Conservation (phyloP, 2,113 vertebrate species). For the Syrrhaptes paradoxus region DNA sequence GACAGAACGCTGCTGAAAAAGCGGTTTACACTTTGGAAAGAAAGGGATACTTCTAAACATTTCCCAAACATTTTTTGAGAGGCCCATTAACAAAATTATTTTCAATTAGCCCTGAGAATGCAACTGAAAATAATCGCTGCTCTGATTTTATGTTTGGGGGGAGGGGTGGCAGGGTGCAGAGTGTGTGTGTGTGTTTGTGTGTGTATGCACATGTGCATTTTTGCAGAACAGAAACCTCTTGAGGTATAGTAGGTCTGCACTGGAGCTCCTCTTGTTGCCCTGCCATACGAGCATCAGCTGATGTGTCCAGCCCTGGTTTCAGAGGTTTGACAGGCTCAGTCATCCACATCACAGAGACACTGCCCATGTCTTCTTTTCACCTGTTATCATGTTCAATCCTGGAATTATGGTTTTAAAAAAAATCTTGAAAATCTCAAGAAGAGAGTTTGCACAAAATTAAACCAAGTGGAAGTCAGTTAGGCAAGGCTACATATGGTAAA, state of each 20-base stretch:
- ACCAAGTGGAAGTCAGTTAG: not conserved
- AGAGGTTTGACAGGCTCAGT: not conserved
- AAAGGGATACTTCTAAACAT: not conserved
- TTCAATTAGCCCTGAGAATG: not conserved
- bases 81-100: not conserved
- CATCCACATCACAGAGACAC: not conserved
- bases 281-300: not conserved
- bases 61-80: not conserved
- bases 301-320: not conserved
- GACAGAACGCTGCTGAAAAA: not conserved
- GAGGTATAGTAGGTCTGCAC: not conserved
- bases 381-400: not conserved
- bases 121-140: not conserved
- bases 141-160: not conserved
- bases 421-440: not conserved
- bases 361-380: not conserved
- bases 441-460: not conserved
- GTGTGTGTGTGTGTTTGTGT: not conserved
- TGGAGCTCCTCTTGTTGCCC: not conserved
- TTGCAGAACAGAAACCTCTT: not conserved
- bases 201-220: not conserved
- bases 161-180: too few species aligned
- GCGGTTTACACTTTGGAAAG: not conserved
- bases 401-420: not conserved
- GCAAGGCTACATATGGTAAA: not conserved